Base-by-base conservation (phyloP, 2,888 invertebrate species). In the Candidula unifasciata region DNA sequence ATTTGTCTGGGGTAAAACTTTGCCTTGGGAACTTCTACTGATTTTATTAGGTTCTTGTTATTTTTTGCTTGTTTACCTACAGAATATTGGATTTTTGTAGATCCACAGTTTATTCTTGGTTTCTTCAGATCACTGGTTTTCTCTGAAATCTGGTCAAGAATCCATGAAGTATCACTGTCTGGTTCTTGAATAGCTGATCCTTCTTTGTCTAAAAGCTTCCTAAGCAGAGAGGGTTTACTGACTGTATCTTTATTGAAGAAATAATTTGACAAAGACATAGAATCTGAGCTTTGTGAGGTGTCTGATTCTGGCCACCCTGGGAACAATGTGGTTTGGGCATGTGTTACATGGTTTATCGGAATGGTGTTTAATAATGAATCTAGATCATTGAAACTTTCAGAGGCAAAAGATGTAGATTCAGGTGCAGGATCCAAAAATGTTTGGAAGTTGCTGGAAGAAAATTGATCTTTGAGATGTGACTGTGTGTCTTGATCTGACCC, bases 141-240 rank as follows among this genome's bases (percentile, higher is more conserved):
- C 57, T 71, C 71, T 52, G 78, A 30, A 37, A 78, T 54, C 33
- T 83, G 37, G 21, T 66, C 37, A 27, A 79, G 60, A 30, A 83
- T 60, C 78, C 83, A 83, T 27, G 71, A 71, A 30, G 35, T 54
- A 44, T 79, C 71, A 10, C 64, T 83, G 18, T 79, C 18, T 16
- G 83, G 83, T 16, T 79, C 79, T 71, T 79, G 83, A 27, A 79
- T 68, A 33, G 78, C 68, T 69, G 74, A 74, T 35, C 73, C 85
- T 57, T 85, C 85, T 73, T 85, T 83, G 69, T 87, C 86, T 44
- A 87, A 79, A 30, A 87, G 80, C 5, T 83, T 83, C 37, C 87
- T 66, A 24, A 87, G 78, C 16, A 87, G 74, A 24, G 87, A 87
- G 1, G 78, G 85, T 0, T 74, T 84, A 44, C 73, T 60, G n/a